Percentiles rank a stretch among this genome's conserved stretches.
These are phyloP conservation scores for Raillietiella orientalis DNA, from an alignment of 2,888 invertebrate genomes.

Conservation along the genomic window DNA sequence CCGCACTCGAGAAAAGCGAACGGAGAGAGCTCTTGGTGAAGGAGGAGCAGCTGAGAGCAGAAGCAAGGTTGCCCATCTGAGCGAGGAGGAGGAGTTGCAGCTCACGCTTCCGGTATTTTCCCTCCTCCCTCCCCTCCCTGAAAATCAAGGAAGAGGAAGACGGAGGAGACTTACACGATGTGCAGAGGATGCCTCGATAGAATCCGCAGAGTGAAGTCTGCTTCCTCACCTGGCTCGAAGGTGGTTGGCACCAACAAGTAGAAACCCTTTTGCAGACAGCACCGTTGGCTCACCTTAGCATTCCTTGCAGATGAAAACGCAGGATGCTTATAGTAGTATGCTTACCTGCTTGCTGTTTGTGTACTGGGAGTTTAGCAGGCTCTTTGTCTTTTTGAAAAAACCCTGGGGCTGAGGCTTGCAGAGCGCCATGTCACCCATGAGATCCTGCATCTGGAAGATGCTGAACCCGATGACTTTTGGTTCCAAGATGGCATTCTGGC, in stretches of 20 bases:
- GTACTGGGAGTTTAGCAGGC: constrained; percentile 57
- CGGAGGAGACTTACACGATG: background rate
- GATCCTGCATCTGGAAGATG: constrained; percentile 29
- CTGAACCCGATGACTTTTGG: constrained; percentile 69
- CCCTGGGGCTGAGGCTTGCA: constrained; percentile 27
- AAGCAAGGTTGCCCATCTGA: too few relatives aligned
- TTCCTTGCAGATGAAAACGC: constrained; percentile 1
- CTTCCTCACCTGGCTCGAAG: constrained; percentile 64
- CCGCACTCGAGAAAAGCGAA: too few relatives aligned
- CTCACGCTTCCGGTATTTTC: too few relatives aligned
- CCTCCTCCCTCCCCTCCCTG: too few relatives aligned
- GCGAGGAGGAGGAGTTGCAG: too few relatives aligned
- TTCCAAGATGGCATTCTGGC: constrained; percentile 67
- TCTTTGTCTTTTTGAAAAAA: constrained; percentile 57
- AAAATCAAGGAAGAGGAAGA: background rate
- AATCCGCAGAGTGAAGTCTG: constrained; percentile 50
- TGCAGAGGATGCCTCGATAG: too few relatives aligned
- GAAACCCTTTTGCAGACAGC: constrained; percentile 40
- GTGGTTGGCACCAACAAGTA: constrained; percentile 65
- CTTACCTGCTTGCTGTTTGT: constrained; percentile 61
- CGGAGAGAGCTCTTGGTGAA: too few relatives aligned
- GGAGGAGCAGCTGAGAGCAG: too few relatives aligned
- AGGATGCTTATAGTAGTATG: too few relatives aligned
- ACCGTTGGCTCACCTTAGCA: constrained; percentile 30
- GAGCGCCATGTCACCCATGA: background rate